phyloP scores from a whole-genome alignment of 2,113 vertebrate species.

The Brachypteracias leptosomus region DNA sequence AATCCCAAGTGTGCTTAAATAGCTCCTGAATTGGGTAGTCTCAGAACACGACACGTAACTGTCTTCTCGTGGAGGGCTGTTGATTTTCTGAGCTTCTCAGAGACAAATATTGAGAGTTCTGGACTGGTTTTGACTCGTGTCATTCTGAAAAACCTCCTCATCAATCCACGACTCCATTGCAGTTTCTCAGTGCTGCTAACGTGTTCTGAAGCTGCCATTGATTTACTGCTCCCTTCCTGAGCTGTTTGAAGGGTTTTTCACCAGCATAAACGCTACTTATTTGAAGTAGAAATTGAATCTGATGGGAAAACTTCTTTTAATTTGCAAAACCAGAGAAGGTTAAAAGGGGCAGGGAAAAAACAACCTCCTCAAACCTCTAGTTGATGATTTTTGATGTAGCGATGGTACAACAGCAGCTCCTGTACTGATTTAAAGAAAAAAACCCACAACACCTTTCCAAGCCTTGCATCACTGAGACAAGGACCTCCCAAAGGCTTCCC shows the following conservation, averaged over 20 bases:
- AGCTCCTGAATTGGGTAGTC: neutral
- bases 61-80: rapidly evolving
- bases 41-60: rapidly evolving
- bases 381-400: rapidly evolving
- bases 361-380: neutral
- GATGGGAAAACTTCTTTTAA: neutral
- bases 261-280: neutral
- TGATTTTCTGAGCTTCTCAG: neutral
- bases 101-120: rapidly evolving
- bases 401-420: neutral
- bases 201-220: neutral
- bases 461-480: neutral
- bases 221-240: neutral
- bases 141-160: neutral
- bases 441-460: neutral
- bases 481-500: neutral
- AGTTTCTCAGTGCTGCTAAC: neutral
- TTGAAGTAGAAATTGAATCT: constrained; percentile 12
- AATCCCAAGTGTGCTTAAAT: neutral
- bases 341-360: neutral
- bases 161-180: neutral
- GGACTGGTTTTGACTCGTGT: neutral
- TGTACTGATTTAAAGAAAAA: neutral
- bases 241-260: neutral
- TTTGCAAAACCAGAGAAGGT: neutral